A percentile compares a stretch with the other conserved stretches of the same genome.
Conservation (phyloP, 2,113 vertebrate genomes). For the Psilopogon haemacephalus region DNA sequence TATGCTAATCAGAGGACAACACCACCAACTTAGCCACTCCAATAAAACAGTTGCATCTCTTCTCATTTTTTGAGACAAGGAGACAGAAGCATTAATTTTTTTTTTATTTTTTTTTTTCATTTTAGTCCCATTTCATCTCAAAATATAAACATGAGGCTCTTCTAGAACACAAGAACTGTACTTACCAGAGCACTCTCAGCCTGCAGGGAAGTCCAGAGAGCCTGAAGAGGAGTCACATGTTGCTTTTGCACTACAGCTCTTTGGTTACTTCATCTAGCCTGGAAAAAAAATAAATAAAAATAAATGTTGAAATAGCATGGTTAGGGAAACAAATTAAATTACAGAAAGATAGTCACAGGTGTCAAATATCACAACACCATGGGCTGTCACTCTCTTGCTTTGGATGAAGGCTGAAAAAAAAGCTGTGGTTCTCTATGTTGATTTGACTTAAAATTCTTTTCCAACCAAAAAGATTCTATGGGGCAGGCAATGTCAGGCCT, state of each 20-base stretch:
- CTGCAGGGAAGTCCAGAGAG: rapidly evolving
- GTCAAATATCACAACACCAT: not conserved
- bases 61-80: not conserved
- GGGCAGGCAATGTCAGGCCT: not conserved
- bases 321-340: not conserved
- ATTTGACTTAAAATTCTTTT: too few species aligned
- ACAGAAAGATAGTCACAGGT: not conserved
- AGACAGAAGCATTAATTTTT: not conserved
- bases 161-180: not conserved
- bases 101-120: not conserved
- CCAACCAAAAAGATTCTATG: too few species aligned
- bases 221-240: rapidly evolving
- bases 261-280: rapidly evolving
- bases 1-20: not conserved
- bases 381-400: not conserved
- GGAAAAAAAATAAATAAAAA: rapidly evolving
- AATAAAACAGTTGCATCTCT: not conserved
- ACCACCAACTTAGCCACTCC: not conserved
- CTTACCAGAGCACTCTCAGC: rapidly evolving
- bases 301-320: not conserved
- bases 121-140: not conserved
- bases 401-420: not conserved
- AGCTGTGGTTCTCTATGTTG: not conserved
- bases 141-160: not conserved
- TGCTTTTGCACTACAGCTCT: not conserved